Evolutionary conservation across 1,140 invertebrate species (phyloP), one percentile per base, ranked within the genome.

Genomic region (Drosophila carrolli): DNA sequence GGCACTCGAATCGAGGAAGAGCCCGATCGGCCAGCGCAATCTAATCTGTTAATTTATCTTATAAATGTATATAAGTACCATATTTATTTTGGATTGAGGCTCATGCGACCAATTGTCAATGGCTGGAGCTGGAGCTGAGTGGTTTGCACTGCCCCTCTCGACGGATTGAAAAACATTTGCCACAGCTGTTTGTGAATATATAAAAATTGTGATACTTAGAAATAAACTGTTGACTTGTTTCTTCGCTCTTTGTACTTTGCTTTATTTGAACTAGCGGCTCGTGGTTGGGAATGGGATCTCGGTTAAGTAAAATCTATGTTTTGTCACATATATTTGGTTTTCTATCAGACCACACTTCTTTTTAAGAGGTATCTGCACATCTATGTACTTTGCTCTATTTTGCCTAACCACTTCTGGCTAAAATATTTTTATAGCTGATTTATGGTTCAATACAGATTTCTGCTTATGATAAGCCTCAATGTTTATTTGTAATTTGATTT

Each of bases 41-140:
- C 82, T 85, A 88, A 85, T 85, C 82, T 53, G 38, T 61, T 60
- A 67, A 70, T 72, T 88, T 81, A 81, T 72, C 54, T 72, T 71
- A 75, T 82, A 81, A 78, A 81, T 81, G 62, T 73, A 71, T 81
- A 70, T 71, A 56, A 57, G 43, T 53, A 72, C 72, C 47, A 61
- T 63, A 86, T 78, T 75, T 79, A 79, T 70, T 63, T 72, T 47
- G 61, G 35, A 60, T 48, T 38, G 55, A 23, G 48, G 29, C 53
- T 48, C 43, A 48, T 46, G 53, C 58, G 65, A 41, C 27, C 56
- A 62, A 71, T 63, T 75, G 60, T 67, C 61, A 66, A 43, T 75
- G 37, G 60, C 63, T 57, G 32, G 8, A 46, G 46, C 40, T 19
- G 6, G 23, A 38, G 46, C 16, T 19, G 19, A 60, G 37, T 71